A percentile compares a stretch with the other conserved stretches of the same genome.
Evolutionary conservation across 2,113 vertebrate genomes (phyloP).

Genomic region (Oncorhynchus clarkii): DNA sequence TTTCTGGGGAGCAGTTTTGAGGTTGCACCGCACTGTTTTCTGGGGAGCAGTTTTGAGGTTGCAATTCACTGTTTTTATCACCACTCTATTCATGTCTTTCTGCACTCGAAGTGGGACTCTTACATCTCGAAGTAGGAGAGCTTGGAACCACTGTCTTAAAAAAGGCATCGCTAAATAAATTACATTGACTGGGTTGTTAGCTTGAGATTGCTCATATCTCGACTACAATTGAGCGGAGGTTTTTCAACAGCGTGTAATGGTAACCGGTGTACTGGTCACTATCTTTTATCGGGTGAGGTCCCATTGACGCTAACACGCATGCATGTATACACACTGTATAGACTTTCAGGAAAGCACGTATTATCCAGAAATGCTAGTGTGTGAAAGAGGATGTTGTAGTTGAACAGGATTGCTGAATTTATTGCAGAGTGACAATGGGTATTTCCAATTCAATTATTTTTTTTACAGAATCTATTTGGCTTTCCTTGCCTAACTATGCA

Average conservation of each 20-base stretch:
- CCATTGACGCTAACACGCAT: not conserved
- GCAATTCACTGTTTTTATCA: too few relatives aligned
- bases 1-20: not conserved
- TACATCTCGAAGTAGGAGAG: not conserved
- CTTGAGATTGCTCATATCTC: not conserved
- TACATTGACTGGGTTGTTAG: not conserved
- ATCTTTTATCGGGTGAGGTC: not conserved
- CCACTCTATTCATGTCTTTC: not conserved
- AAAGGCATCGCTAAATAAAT: too few relatives aligned
- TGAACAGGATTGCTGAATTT: slow-evolving; percentile 36
- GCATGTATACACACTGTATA: not conserved
- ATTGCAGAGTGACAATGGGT: slow-evolving; percentile 14
- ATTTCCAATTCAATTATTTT: not conserved
- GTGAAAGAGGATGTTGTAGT: slow-evolving; percentile 17
- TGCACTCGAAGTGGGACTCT: not conserved
- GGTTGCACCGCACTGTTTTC: not conserved
- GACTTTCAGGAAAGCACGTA: slow-evolving; percentile 2
- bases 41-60: not conserved
- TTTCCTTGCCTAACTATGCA: slow-evolving; percentile 42
- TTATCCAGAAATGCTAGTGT: slow-evolving; percentile 18
- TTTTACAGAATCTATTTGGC: not conserved
- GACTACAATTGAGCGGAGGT: not conserved
- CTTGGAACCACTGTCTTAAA: not conserved
- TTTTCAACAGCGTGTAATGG: not conserved
- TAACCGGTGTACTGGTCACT: not conserved